Percentiles rank a stretch among this genome's conserved stretches.
These are phyloP conservation scores for Pachypanchax playfairii DNA, from an alignment of 2,113 vertebrate genomes.

Conservation along the genomic window DNA sequence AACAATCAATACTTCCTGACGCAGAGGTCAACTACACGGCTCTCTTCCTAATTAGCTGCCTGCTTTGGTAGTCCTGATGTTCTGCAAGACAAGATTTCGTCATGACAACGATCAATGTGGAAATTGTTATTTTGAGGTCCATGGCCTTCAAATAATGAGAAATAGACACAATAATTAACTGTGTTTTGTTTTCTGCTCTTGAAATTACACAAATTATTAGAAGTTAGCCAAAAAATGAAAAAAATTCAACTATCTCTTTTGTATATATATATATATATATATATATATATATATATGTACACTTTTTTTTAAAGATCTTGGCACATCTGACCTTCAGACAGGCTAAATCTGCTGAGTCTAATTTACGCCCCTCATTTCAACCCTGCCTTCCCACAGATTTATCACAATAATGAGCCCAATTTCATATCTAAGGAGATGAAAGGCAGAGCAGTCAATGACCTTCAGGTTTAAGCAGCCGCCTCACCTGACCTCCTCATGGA, in stretches of 20 bases:
- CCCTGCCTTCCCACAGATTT: constrained; percentile 30
- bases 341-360: constrained; percentile 9
- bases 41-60: constrained; percentile 20
- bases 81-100: constrained; percentile 6
- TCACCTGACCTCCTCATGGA: constrained; percentile 58
- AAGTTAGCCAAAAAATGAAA: background rate
- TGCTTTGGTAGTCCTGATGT: constrained; percentile 28
- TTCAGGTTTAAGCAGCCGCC: constrained; percentile 46
- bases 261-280: too few relatives aligned
- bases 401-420: constrained; percentile 52
- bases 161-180: background rate
- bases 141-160: background rate
- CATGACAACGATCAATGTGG: background rate
- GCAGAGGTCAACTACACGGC: constrained; percentile 36
- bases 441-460: constrained; percentile 45
- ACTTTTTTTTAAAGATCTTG: constrained; percentile 21
- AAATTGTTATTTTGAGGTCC: background rate
- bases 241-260: too few relatives aligned
- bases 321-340: constrained; percentile 27
- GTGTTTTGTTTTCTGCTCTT: background rate
- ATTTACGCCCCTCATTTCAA: constrained; percentile 52
- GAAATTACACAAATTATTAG: background rate
- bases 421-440: constrained; percentile 23
- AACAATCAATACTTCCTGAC: constrained; percentile 50
- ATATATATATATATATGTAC: too few relatives aligned